These are phyloP conservation scores for Sciaenops ocellatus DNA, from an alignment of 2,797 vertebrate species.

Conservation along the genomic window DNA sequence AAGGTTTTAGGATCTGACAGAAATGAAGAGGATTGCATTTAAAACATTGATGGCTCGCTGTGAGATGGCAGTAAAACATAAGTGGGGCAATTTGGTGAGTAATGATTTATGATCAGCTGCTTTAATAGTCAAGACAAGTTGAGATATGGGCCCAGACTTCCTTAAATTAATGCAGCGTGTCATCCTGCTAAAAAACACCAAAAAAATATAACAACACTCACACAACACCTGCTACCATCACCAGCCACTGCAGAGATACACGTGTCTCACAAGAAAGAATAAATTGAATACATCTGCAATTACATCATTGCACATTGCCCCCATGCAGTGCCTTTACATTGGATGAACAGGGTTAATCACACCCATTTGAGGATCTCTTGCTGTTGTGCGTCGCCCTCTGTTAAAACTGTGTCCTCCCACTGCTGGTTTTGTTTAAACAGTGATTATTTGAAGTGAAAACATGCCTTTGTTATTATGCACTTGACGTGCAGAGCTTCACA, in stretches of 20 bases:
- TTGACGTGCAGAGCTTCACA: slow-evolving; percentile 34
- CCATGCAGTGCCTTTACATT: slow-evolving; percentile 34
- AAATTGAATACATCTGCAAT: slow-evolving; percentile 49
- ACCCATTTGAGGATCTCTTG: slow-evolving; percentile 6
- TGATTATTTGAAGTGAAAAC: slow-evolving; percentile 51
- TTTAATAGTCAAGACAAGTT: slow-evolving; percentile 43
- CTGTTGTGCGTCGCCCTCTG: slow-evolving; percentile 54
- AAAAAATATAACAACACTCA: neutral
- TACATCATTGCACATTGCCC: slow-evolving; percentile 29
- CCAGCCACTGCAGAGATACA: slow-evolving; percentile 18
- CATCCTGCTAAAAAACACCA: neutral
- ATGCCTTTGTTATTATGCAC: slow-evolving; percentile 39
- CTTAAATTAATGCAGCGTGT: slow-evolving; percentile 25
- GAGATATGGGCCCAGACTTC: slow-evolving; percentile 9
- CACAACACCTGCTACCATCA: slow-evolving; percentile 18
- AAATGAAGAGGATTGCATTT: slow-evolving; percentile 38
- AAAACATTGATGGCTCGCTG: slow-evolving; percentile 46
- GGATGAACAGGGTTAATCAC: slow-evolving; percentile 48
- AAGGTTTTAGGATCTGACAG: slow-evolving; percentile 36
- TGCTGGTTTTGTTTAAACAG: slow-evolving; percentile 52
- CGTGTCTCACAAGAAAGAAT: slow-evolving; percentile 26
- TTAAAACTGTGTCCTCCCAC: slow-evolving; percentile 42
- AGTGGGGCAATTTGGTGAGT: slow-evolving; percentile 25
- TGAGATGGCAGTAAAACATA: slow-evolving; percentile 35
- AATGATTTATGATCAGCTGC: slow-evolving; percentile 52